Percentiles rank a stretch among this genome's conserved stretches.
Conservation (phyloP, 2,888 invertebrate species). For the Lottia gigantea region DNA sequence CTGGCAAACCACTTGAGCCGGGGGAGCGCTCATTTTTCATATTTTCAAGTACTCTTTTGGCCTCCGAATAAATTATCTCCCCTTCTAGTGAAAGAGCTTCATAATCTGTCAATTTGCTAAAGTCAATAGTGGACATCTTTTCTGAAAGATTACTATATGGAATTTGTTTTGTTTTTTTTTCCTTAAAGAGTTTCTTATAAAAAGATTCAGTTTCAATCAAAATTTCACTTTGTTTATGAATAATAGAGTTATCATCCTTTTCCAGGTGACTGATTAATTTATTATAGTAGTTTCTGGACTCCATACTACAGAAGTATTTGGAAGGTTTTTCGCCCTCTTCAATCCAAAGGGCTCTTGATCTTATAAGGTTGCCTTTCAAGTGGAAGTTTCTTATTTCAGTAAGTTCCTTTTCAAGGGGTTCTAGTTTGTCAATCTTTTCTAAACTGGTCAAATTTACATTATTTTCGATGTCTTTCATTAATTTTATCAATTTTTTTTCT, state of each 20-base stretch:
- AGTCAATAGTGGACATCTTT: too few species aligned
- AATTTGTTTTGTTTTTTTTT: not conserved
- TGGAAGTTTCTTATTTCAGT: conserved; percentile 5
- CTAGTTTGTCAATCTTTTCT: not conserved
- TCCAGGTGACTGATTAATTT: conserved; percentile 11
- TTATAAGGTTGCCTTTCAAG: conserved; percentile 13
- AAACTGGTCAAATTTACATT: not conserved
- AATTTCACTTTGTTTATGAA: not conserved
- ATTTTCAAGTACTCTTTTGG: conserved; percentile 7
- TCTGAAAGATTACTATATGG: too few species aligned
- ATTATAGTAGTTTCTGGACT: conserved; percentile 12
- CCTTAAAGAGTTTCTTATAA: too few species aligned
- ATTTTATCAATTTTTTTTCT: not conserved
- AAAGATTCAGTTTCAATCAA: not conserved
- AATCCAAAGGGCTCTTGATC: conserved; percentile 12
- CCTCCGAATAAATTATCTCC: not conserved
- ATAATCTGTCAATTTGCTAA: too few species aligned
- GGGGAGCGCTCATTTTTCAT: conserved; percentile 22
- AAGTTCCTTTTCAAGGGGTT: conserved; percentile 7
- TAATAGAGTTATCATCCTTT: conserved; percentile 8
- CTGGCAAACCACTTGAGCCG: conserved; percentile 21
- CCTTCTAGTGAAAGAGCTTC: not conserved
- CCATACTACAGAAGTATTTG: conserved; percentile 23
- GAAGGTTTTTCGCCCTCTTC: conserved; percentile 23
- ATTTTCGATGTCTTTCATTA: too few species aligned